phyloP scores from a whole-genome alignment of 2,113 vertebrate species.

The Colaptes auratus region DNA sequence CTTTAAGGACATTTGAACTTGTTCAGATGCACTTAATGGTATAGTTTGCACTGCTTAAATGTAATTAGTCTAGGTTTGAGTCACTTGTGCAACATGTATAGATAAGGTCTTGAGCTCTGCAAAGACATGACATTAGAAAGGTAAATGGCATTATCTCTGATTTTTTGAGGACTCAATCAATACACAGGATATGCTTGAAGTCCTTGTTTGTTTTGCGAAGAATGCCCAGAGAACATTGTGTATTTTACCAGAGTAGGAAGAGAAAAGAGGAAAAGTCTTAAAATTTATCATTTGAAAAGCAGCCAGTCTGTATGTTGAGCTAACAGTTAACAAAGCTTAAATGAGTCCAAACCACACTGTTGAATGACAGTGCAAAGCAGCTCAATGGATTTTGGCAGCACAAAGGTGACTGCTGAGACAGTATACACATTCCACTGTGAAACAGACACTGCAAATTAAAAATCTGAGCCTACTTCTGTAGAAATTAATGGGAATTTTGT shows the following conservation, averaged over 20 bases:
- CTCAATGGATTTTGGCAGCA: neutral
- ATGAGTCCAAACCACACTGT: neutral
- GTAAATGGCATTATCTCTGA: neutral
- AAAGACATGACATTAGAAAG: neutral
- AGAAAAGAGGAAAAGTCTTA: neutral
- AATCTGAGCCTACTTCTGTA: neutral
- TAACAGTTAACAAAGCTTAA: neutral
- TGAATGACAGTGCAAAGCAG: neutral
- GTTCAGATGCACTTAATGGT: neutral
- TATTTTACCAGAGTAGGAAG: neutral
- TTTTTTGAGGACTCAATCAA: neutral
- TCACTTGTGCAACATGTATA: neutral
- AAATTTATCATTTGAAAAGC: neutral
- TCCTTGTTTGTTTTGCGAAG: neutral
- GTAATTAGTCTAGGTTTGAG: neutral
- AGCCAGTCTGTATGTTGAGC: neutral
- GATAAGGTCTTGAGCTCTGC: neutral
- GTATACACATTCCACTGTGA: neutral
- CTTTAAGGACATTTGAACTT: neutral
- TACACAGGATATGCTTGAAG: neutral
- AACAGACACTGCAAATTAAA: neutral
- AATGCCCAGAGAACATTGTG: neutral
- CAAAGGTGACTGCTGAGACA: neutral
- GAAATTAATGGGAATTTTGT: slow-evolving; percentile 14
- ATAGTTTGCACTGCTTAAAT: neutral